phyloP scores from a whole-genome alignment of 2,797 vertebrate genomes.

The Macropus fuliginosus region DNA sequence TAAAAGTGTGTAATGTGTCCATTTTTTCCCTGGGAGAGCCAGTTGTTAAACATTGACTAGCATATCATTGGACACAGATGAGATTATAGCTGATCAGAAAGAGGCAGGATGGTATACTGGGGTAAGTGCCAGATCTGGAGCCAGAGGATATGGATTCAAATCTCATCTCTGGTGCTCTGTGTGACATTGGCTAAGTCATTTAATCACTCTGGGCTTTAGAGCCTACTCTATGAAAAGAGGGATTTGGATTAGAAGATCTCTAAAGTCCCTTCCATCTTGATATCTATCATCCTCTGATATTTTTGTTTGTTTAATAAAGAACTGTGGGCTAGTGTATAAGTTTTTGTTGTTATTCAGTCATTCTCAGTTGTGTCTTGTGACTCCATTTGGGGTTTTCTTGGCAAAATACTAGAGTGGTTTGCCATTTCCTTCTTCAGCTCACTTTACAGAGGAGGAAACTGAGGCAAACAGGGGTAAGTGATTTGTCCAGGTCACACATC shows the following conservation, averaged over 20 bases:
- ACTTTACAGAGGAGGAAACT: background rate
- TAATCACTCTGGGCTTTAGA: background rate
- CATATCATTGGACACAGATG: background rate
- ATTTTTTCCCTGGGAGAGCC: background rate
- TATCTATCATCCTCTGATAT: background rate
- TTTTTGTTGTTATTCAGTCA: no score
- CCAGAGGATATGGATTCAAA: background rate
- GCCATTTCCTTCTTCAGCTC: background rate
- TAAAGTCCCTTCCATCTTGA: slow-evolving; percentile 28
- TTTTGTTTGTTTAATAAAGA: background rate
- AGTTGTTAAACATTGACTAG: background rate
- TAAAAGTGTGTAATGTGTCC: background rate
- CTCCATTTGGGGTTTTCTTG: background rate
- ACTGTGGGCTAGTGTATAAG: background rate
- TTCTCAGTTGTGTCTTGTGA: background rate
- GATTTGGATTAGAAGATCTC: background rate
- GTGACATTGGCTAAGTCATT: background rate
- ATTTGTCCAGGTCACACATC: background rate
- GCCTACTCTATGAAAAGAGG: background rate
- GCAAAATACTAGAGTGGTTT: background rate
- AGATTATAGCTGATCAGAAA: background rate
- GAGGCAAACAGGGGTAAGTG: background rate
- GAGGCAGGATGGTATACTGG: background rate
- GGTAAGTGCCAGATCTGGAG: background rate
- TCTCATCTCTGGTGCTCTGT: background rate